Evolutionary conservation across 2,888 invertebrate genomes (phyloP).

Genomic region (Nycteola revayana): DNA sequence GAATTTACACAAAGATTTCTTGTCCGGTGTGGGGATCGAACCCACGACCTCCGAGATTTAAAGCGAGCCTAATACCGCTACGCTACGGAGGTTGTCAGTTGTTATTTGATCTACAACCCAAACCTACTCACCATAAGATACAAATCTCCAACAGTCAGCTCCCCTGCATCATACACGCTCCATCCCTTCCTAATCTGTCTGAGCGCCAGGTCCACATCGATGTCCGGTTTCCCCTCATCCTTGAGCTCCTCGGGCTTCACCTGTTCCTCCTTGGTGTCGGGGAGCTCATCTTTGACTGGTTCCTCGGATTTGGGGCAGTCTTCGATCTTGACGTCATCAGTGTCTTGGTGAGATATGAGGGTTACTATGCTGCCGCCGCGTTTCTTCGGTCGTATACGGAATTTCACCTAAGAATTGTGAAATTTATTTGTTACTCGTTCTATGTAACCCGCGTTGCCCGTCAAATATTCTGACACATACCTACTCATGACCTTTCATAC

Average conservation of each 20-base stretch:
- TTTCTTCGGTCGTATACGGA: constrained; percentile 67
- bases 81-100: too few species aligned
- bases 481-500: too few species aligned
- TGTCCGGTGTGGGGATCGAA: too few species aligned
- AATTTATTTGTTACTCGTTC: too few species aligned
- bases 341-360: constrained; percentile 46
- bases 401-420: constrained; percentile 60
- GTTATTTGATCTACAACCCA: too few species aligned
- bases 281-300: constrained; percentile 21
- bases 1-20: too few species aligned
- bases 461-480: too few species aligned
- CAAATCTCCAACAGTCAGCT: constrained; percentile 93
- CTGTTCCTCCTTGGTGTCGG: constrained; percentile 20
- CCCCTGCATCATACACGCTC: constrained; percentile 88
- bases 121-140: constrained; percentile 94
- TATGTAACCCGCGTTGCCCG: too few species aligned
- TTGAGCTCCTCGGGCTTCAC: constrained; percentile 25
- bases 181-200: constrained; percentile 86
- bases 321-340: constrained; percentile 35
- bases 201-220: constrained; percentile 61
- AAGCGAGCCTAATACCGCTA: too few species aligned
- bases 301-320: constrained; percentile 39
- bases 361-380: constrained; percentile 67
- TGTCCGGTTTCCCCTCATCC: constrained; percentile 42
- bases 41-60: too few species aligned